A percentile compares a stretch with the other conserved stretches of the same genome.
Evolutionary conservation across 2,888 invertebrate genomes (phyloP).

Genomic region (Spodoptera exigua): DNA sequence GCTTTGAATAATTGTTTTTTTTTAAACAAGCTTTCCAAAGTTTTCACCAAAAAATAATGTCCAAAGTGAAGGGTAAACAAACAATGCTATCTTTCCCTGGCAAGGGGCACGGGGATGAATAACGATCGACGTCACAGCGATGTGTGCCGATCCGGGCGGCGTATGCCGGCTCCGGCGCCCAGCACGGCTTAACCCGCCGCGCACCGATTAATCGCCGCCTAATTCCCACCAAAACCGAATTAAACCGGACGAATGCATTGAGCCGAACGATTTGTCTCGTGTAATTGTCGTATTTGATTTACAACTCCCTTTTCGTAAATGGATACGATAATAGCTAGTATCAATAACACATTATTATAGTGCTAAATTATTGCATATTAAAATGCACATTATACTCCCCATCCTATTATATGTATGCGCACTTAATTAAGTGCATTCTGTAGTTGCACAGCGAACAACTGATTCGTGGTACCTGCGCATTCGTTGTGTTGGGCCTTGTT

Average conservation of each 20-base stretch:
- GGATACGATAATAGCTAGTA: constrained; percentile 23
- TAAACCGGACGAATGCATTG: constrained; percentile 88
- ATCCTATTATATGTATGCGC: constrained; percentile 3
- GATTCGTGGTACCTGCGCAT: constrained; percentile 29
- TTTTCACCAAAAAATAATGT: constrained; percentile 48
- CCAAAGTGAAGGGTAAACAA: constrained; percentile 72
- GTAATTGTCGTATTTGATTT: constrained; percentile 79
- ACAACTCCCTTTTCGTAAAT: constrained; percentile 57
- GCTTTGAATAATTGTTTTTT: background rate
- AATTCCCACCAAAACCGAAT: constrained; percentile 88
- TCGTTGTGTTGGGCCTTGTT: constrained; percentile 41
- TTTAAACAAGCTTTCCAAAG: constrained; percentile 15
- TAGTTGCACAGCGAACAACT: constrained; percentile 21
- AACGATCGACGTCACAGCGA: constrained; percentile 87
- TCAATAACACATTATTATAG: constrained; percentile 29
- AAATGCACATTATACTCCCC: constrained; percentile 22
- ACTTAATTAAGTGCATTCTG: constrained; percentile 18
- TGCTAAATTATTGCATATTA: constrained; percentile 26
- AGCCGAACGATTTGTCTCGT: constrained; percentile 87
- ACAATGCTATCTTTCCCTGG: constrained; percentile 77
- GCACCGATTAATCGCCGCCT: constrained; percentile 86
- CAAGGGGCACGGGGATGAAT: constrained; percentile 83
- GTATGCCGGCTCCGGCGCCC: constrained; percentile 62
- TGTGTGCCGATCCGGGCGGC: constrained; percentile 82
- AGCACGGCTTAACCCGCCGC: constrained; percentile 82